Evolutionary conservation across 1,140 invertebrate species (phyloP), one percentile per base, ranked within the genome.

Genomic region (Episyrphus balteatus): DNA sequence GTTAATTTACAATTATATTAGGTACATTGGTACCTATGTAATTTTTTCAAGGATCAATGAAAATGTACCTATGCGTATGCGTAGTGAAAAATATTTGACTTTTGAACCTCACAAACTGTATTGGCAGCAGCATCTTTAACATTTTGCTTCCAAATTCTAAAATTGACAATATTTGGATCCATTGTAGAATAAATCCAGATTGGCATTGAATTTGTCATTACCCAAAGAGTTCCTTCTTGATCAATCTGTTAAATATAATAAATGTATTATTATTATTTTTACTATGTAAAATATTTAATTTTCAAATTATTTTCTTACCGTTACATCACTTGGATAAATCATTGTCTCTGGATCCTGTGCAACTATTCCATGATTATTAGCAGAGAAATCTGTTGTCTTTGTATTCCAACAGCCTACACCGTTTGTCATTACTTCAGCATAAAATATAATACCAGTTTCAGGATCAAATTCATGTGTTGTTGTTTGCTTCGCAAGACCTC

Each of bases 351-450:
- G 66, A 54, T 86, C 75, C 47, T 74, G 62, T 0, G 72, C 77
- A 1, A 86, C 56, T 10, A 75, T 66, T 1, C 69, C 76, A 19
- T 84, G 64, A 57, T 76, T 80, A 11, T 73, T 61, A 2, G 73
- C 62, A 11, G 61, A 69, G 10, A 84, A 67, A 1, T 72, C 58
- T 18, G 42, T 37, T 1, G 42, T 34, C 2, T 19, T 69, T 0
- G 72, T 76, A 50, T 84, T 81, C 83, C 83, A 86, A 51, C 83
- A 86, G 2, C 80, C 77, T 1, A 85, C 66, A 1, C 77, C 79
- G 55, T 83, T 78, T 36, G 66, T 71, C 8, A 76, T 78, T n/a
- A 84, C 66, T 54, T 83, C 80, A 0, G 77, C 74, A 46, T 78
- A 80, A 63, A 84, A 84, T 9, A 83, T 59, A 32, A 82, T 74